phyloP scores from a whole-genome alignment of 2,888 invertebrate genomes.

The Dastarcus helophoroides region DNA sequence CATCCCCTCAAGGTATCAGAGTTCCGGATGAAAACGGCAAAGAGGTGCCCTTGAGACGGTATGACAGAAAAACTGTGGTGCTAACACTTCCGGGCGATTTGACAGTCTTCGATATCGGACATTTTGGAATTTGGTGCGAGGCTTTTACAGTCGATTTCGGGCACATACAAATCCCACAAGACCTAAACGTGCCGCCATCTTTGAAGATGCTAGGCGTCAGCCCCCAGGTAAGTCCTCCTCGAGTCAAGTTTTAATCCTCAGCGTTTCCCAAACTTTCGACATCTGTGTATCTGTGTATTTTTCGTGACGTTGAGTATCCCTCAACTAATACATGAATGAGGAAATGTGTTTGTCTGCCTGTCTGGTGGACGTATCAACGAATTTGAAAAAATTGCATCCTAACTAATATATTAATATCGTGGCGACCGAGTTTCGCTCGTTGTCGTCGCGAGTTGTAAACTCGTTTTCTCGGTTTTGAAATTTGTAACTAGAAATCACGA shows the following conservation, averaged over 20 bases:
- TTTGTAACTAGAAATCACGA: no score
- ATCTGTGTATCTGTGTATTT: no score
- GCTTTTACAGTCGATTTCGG: conserved; percentile 89
- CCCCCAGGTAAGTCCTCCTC: conserved; percentile 64
- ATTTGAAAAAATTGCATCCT: not conserved
- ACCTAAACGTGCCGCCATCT: conserved; percentile 77
- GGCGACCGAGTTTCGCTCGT: no score
- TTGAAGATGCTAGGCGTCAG: conserved; percentile 88
- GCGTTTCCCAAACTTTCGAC: no score
- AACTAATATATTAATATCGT: no score
- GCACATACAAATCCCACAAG: conserved; percentile 64
- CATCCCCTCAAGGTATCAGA: conserved; percentile 70
- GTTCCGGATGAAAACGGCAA: conserved; percentile 89
- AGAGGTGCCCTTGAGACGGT: conserved; percentile 62
- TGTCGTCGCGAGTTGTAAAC: no score
- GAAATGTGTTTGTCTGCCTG: no score
- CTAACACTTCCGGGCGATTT: conserved; percentile 79
- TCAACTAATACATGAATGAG: no score
- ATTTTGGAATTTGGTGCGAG: conserved; percentile 90
- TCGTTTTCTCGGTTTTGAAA: no score
- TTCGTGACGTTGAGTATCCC: not conserved
- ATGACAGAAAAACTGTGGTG: conserved; percentile 80
- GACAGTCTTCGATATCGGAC: conserved; percentile 85
- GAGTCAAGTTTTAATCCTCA: conserved; percentile 2
- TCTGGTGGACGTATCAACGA: no score